These are phyloP conservation scores for Brachypteracias leptosomus DNA, from an alignment of 2,113 vertebrate species.

Conservation along the genomic window DNA sequence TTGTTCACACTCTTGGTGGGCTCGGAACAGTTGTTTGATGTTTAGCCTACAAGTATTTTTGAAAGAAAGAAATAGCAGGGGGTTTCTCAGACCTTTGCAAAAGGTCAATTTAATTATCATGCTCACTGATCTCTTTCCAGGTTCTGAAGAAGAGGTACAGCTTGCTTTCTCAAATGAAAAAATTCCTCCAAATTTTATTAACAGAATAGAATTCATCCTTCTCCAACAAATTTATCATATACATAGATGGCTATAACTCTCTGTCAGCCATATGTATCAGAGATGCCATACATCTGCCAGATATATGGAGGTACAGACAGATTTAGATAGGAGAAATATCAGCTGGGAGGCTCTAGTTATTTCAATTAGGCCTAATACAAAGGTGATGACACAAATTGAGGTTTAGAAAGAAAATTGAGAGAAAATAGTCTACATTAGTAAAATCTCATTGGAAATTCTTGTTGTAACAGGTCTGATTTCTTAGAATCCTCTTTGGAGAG, in stretches of 20 bases:
- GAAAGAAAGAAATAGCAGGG: constrained; percentile 6
- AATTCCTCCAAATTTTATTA: neutral
- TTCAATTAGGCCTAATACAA: neutral
- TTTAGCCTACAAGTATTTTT: constrained; percentile 2
- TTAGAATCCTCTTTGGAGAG: neutral
- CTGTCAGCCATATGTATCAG: neutral
- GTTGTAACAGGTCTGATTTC: neutral
- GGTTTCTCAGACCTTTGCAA: constrained; percentile 26
- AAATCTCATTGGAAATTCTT: neutral
- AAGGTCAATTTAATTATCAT: constrained; percentile 41
- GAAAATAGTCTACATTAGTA: neutral
- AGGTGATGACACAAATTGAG: neutral
- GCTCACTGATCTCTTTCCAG: constrained; percentile 18
- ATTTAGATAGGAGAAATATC: neutral
- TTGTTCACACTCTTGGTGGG: neutral
- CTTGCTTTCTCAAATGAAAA: neutral
- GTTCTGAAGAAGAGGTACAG: neutral
- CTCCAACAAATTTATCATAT: neutral
- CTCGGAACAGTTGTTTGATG: neutral
- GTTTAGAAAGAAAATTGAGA: neutral
- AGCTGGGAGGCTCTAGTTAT: neutral
- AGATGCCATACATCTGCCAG: neutral
- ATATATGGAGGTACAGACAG: neutral
- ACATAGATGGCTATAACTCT: neutral
- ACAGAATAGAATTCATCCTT: neutral